phyloP scores from a whole-genome alignment of 2,797 vertebrate genomes.

The Scarus forsteni region DNA sequence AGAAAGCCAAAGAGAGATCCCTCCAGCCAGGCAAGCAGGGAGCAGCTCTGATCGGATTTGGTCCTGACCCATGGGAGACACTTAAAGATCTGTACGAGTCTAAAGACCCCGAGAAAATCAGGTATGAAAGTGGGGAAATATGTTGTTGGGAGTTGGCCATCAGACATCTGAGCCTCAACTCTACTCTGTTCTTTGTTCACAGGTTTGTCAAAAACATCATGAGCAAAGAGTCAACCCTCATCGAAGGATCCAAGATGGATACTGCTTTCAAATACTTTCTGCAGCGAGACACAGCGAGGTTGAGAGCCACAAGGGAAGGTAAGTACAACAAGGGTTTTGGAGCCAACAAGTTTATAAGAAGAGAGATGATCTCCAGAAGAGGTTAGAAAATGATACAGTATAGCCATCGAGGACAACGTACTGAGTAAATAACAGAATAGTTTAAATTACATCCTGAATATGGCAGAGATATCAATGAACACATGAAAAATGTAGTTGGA shows the following conservation, averaged over 20 bases:
- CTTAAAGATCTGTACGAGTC: conserved; percentile 5
- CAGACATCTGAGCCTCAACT: background rate
- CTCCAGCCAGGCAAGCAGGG: background rate
- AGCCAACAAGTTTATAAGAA: background rate
- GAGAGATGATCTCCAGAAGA: too few relatives aligned
- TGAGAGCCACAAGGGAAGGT: background rate
- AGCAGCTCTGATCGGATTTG: conserved; percentile 10
- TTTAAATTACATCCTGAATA: too few relatives aligned
- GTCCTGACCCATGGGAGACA: fast-evolving
- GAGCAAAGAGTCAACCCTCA: background rate
- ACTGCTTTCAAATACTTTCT: background rate
- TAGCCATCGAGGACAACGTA: too few relatives aligned
- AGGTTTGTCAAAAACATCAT: background rate
- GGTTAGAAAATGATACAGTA: too few relatives aligned
- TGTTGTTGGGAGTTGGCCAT: background rate
- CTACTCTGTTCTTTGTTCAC: background rate
- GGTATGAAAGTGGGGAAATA: background rate
- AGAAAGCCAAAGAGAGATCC: background rate
- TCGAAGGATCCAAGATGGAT: background rate
- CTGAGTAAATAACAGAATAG: too few relatives aligned
- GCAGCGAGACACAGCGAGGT: background rate
- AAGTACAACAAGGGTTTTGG: background rate
- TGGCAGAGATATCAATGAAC: too few relatives aligned
- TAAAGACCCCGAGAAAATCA: background rate
- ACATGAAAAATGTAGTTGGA: too few relatives aligned